These are phyloP conservation scores for Tipula vernalis DNA, from an alignment of 2,888 invertebrate genomes.

Conservation along the genomic window DNA sequence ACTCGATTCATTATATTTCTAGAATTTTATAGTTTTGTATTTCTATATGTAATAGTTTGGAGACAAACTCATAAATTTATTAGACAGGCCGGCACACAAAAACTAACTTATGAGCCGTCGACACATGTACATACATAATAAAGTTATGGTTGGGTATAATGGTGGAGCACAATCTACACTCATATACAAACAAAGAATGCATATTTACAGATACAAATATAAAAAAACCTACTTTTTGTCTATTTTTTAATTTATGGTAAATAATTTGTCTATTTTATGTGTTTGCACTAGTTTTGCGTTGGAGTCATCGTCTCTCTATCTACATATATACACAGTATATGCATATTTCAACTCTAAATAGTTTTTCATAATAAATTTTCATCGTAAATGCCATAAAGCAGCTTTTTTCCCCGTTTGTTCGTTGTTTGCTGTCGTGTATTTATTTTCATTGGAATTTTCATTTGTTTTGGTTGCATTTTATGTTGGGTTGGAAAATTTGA, in stretches of 20 bases:
- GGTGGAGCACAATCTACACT: neutral
- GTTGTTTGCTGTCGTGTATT: neutral
- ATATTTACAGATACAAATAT: neutral
- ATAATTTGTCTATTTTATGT: neutral
- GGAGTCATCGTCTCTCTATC: neutral
- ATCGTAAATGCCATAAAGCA: neutral
- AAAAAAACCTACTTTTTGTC: neutral
- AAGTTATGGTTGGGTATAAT: neutral
- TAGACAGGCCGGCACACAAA: neutral
- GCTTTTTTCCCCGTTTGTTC: neutral
- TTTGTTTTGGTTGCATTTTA: neutral
- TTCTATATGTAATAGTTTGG: neutral
- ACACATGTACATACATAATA: neutral
- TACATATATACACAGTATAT: neutral
- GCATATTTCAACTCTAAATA: neutral
- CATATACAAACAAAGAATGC: too few relatives aligned
- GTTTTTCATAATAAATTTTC: conserved; percentile 4
- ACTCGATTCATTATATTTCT: neutral
- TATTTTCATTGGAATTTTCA: neutral
- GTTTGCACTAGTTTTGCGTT: neutral
- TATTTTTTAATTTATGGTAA: neutral
- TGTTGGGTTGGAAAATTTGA: neutral
- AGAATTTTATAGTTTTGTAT: neutral
- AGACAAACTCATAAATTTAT: neutral
- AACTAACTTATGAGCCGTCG: neutral